Conservation (phyloP, 2,797 vertebrate species). For the Champsocephalus gunnari region DNA sequence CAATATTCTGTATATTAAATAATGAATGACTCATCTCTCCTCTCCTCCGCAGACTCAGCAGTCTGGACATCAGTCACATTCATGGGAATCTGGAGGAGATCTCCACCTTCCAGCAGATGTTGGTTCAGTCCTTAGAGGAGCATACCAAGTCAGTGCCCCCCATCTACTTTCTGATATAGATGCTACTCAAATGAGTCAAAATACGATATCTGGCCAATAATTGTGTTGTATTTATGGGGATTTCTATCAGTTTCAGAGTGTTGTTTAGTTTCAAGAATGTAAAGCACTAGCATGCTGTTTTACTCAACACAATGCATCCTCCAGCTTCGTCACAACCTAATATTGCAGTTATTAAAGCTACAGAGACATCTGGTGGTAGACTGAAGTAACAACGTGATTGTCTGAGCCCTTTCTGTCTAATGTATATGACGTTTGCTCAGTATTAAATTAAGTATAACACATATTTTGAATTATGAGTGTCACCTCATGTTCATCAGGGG, state of each 20-base stretch:
- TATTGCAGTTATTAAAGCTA: not conserved
- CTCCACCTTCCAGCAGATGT: constrained; percentile 93
- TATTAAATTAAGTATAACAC: not conserved
- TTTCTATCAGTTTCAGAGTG: not conserved
- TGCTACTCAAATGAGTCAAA: not conserved
- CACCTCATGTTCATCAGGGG: not conserved
- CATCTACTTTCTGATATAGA: not conserved
- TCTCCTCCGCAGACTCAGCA: constrained; percentile 84
- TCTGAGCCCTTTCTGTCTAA: not conserved
- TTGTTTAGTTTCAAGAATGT: not conserved
- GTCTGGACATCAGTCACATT: constrained; percentile 87
- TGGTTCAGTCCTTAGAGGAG: constrained; percentile 94
- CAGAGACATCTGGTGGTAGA: constrained; percentile 65
- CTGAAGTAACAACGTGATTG: not conserved
- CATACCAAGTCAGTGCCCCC: constrained; percentile 90
- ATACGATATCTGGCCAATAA: too few relatives aligned
- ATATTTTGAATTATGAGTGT: not conserved
- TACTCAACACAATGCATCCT: not conserved
- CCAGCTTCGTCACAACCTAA: not conserved
- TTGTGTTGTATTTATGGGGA: not conserved
- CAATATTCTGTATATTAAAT: constrained; percentile 1
- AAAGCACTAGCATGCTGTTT: constrained; percentile 3
- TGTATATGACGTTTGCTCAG: too few relatives aligned
- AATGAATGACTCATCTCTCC: constrained; percentile 2
- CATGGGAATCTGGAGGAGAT: constrained; percentile 97